Base-by-base conservation (phyloP, 2,888 invertebrate species). In the Hipparchia sbordonii region DNA sequence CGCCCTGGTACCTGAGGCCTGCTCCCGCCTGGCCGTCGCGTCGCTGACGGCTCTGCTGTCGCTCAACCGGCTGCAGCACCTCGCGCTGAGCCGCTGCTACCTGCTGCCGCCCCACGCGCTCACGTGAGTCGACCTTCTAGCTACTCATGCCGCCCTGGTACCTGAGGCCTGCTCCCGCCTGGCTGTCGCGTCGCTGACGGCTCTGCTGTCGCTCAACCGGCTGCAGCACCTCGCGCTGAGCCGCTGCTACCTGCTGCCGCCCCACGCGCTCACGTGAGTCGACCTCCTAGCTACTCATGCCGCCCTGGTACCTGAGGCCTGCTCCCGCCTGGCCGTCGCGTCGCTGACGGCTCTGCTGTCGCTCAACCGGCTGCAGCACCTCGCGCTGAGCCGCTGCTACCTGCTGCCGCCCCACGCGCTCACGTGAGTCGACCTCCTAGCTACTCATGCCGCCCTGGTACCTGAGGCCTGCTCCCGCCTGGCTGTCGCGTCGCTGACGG, bases 1-100 rank as follows among this genome's bases (percentile, higher is more conserved):
- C 5, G 39, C 39, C 39, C 23, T 13, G 23, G 33, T 51, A 51
- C 51, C 51, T 39, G 39, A 23, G 23, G 23, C 23, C 90, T 97
- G 97, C 81, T 96, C 97, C 7, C 93, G 95, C 23, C 88, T 98
- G 5, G 96, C 96, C 0, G 95, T 94, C 10, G 88, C 89, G 0
- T 76, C 92, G 93, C 78, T 92, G 84, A 67, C 6, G 0, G 76
- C 84, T 0, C 77, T 87, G 0, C 48, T 73, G 0, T 0, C 75
- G 0, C 92, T 97, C 66, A 85, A 92, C 59, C 93, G 95, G 39
- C 89, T 98, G 6, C 96, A 97, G 82, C 97, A 97, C 84, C 90
- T 98, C 39, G 97, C 97, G 0, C 86, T 80, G 95, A 97, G 89
- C 95, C 97, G 97, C 62, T 95, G 98, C 71, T 98, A 98, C 86